Evolutionary conservation across 2,797 vertebrate genomes (phyloP).

Genomic region (Lutjanus campechanus): DNA sequence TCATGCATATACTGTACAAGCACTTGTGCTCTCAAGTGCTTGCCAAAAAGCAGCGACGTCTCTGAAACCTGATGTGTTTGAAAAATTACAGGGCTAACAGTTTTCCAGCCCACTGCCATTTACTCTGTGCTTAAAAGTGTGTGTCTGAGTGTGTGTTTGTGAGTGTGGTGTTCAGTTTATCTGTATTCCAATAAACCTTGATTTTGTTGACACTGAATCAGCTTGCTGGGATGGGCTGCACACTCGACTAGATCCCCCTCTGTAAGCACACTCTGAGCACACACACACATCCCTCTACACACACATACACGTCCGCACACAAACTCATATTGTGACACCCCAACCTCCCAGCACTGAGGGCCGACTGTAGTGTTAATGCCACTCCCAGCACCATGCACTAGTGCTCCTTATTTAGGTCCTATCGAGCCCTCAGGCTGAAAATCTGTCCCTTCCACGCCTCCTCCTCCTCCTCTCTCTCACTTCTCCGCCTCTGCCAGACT

Average conservation of each 20-base stretch:
- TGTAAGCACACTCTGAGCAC: constrained; percentile 32
- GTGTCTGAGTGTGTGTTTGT: constrained; percentile 30
- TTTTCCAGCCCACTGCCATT: constrained; percentile 54
- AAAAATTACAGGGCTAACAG: constrained; percentile 35
- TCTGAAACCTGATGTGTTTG: constrained; percentile 12
- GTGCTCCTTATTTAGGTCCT: constrained; percentile 78
- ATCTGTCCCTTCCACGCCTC: constrained; percentile 67
- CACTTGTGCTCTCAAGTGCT: constrained; percentile 24
- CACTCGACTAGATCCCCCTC: constrained; percentile 12
- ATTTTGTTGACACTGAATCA: constrained; percentile 65
- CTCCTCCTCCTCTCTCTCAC: constrained; percentile 46
- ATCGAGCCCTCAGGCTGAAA: constrained; percentile 71
- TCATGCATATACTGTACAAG: constrained; percentile 13
- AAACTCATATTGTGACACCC: constrained; percentile 47
- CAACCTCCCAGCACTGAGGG: constrained; percentile 41
- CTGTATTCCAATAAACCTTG: constrained; percentile 64
- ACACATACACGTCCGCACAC: constrained; percentile 7
- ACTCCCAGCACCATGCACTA: constrained; percentile 69
- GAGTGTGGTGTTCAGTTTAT: constrained; percentile 48
- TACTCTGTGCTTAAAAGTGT: constrained; percentile 41
- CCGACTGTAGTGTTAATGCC: constrained; percentile 63
- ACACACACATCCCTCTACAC: constrained; percentile 25
- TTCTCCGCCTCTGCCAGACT: constrained; percentile 49
- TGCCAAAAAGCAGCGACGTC: constrained; percentile 31
- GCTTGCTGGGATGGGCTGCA: constrained; percentile 32